Evolutionary conservation across 2,113 vertebrate genomes (phyloP).

Genomic region (Paramormyrops kingsleyae): DNA sequence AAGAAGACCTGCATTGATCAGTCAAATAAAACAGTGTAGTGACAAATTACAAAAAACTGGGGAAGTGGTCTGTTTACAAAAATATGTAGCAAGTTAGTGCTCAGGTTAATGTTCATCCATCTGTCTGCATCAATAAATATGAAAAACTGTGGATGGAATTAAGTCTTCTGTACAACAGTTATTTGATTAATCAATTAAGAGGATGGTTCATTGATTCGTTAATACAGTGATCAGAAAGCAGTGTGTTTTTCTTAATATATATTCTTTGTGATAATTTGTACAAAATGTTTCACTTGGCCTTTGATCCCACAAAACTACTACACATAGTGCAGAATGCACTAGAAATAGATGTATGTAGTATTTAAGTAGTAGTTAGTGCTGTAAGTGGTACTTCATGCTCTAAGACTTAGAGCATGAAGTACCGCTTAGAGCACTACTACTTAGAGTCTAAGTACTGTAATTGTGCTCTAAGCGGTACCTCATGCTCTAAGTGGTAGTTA

Average conservation of each 20-base stretch:
- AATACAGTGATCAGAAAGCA: not conserved
- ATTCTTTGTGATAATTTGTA: too few relatives aligned
- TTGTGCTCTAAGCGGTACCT: too few relatives aligned
- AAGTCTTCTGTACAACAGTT: not conserved
- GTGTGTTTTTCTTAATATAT: not conserved
- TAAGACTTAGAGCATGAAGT: too few relatives aligned
- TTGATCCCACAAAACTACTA: too few relatives aligned
- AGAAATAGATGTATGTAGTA: too few relatives aligned
- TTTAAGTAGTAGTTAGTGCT: too few relatives aligned
- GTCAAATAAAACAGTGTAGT: not conserved
- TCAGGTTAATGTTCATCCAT: not conserved
- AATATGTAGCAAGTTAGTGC: not conserved
- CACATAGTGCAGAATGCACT: too few relatives aligned
- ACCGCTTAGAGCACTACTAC: too few relatives aligned
- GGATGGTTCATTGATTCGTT: not conserved
- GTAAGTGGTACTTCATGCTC: too few relatives aligned
- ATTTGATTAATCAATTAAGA: not conserved
- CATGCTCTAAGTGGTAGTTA: too few relatives aligned
- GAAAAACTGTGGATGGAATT: not conserved
- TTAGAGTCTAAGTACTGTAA: too few relatives aligned
- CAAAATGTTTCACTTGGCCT: too few relatives aligned
- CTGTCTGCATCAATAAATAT: not conserved
- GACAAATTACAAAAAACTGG: not conserved
- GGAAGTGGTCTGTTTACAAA: not conserved
- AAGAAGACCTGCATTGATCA: not conserved